These are phyloP conservation scores for Drosophila yakuba DNA, from an alignment of 1,140 invertebrate genomes.

Conservation along the genomic window DNA sequence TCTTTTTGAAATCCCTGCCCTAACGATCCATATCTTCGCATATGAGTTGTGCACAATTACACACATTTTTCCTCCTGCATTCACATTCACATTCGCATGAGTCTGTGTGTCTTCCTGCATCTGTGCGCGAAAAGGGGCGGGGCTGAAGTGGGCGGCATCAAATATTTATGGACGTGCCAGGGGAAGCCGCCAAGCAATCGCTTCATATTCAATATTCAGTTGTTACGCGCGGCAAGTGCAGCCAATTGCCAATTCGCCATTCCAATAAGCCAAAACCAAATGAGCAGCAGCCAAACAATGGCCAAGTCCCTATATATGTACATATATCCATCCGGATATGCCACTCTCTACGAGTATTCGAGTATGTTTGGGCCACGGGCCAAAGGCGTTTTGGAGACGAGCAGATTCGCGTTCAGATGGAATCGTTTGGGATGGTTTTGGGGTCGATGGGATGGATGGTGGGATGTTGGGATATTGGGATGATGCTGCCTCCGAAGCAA, in stretches of 20 bases:
- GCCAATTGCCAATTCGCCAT: constrained; percentile 62
- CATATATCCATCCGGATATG: not conserved
- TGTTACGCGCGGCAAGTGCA: constrained; percentile 62
- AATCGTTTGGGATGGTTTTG: not conserved
- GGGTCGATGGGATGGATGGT: no score
- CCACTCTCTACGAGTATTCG: not conserved
- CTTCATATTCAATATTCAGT: constrained; percentile 65
- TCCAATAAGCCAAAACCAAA: constrained; percentile 61
- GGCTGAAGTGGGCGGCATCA: constrained; percentile 25
- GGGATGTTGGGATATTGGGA: not conserved
- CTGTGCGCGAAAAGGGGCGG: constrained; percentile 7
- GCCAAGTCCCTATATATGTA: constrained; percentile 10
- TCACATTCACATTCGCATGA: not conserved
- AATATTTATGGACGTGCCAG: constrained; percentile 60
- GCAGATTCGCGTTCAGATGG: constrained; percentile 1
- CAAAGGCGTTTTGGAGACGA: constrained; percentile 3
- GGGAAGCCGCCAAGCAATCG: constrained; percentile 60
- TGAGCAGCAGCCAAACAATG: constrained; percentile 54
- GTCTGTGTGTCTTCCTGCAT: not conserved
- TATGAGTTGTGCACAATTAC: constrained; percentile 62
- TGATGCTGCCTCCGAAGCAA: constrained; percentile 8
- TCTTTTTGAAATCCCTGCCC: constrained; percentile 16
- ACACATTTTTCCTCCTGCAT: constrained; percentile 47
- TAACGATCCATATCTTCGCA: constrained; percentile 8
- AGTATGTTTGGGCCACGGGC: constrained; percentile 1